Evolutionary conservation across 2,113 vertebrate species (phyloP), one percentile per base, ranked within the genome.

Genomic region (Rhombomys opimus): DNA sequence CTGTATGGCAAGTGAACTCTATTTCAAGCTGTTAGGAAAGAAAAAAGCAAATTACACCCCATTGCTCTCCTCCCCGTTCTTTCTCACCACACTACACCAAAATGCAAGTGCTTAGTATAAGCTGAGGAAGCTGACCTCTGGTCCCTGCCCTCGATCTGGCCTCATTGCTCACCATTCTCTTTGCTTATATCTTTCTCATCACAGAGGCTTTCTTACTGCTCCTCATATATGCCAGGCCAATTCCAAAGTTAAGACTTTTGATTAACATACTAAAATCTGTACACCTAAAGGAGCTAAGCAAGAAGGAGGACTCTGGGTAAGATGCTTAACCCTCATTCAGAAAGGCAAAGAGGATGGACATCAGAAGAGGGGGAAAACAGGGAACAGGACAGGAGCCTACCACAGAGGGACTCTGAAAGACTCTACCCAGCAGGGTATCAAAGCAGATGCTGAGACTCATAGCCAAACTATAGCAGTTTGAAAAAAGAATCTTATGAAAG

Each of bases 21-120:
- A 81, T 54, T 67, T 87, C 68, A 72, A 91, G 17, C 25, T 86
- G 25, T 75, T 93, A 82, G 32, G 82, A 93, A 89, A 90, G 75
- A 94, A 84, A 15, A 90, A 80, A 80, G 38, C 30, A 91, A 54
- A 89, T 57, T 11, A 88, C 35, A 93, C 27, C 50, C 30, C 78
- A 20, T 46, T 76, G 82, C 15, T 91, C 12, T 12, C 84, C 50
- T 93, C 61, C 46, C 38, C 50, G 32, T 35, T 75, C 50, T 12
- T 80, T 85, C 50, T 96, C 63, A 63, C 87, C 84, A 84, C 27
- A 67, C 27, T 89, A 20, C 15, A 78, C 52, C 91, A 70, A 84
- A 68, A 87, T 57, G 35, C 65, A 52, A 96, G 78, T 84, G 38
- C 30, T 95, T 35, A 50, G 61, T 30, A 61, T 7, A 13, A 87